phyloP scores from a whole-genome alignment of 1,140 invertebrate genomes.

The Pristionchus pacificus region DNA sequence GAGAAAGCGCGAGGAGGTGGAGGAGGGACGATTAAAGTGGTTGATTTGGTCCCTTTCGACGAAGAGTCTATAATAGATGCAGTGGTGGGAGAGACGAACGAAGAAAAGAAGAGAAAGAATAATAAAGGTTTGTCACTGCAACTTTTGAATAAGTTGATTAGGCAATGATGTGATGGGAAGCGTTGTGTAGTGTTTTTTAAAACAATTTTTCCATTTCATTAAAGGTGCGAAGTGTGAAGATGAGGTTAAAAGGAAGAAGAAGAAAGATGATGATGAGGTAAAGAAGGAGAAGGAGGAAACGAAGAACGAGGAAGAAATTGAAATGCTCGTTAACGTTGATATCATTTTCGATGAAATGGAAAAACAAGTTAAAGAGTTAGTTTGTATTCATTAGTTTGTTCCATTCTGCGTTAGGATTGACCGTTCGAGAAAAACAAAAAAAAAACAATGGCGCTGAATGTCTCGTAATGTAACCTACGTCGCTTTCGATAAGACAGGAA shows the following conservation, averaged over 20 bases:
- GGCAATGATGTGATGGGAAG: no score
- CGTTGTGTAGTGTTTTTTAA: no score
- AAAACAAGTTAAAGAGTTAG: neutral
- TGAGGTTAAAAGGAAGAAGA: constrained; percentile 18
- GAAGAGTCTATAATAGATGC: no score
- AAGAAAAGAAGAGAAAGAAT: neutral
- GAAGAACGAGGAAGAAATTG: constrained; percentile 1
- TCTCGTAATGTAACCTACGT: neutral
- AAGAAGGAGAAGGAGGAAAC: neutral
- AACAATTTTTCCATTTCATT: no score
- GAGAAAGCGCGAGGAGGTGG: neutral
- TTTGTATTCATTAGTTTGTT: constrained; percentile 5
- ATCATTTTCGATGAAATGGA: neutral
- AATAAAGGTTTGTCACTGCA: neutral
- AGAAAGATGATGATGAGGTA: constrained; percentile 1
- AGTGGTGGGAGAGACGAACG: neutral
- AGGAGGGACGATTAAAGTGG: neutral
- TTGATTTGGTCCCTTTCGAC: no score
- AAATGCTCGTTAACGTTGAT: neutral
- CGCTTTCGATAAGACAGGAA: no score
- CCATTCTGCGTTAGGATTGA: neutral
- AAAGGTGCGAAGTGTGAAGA: neutral
- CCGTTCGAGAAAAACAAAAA: constrained; percentile 2
- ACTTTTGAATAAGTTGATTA: no score
- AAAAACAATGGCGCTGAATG: constrained; percentile 3